Conservation (phyloP, 2,113 vertebrate genomes). For the Rhagologus leucostigma region DNA sequence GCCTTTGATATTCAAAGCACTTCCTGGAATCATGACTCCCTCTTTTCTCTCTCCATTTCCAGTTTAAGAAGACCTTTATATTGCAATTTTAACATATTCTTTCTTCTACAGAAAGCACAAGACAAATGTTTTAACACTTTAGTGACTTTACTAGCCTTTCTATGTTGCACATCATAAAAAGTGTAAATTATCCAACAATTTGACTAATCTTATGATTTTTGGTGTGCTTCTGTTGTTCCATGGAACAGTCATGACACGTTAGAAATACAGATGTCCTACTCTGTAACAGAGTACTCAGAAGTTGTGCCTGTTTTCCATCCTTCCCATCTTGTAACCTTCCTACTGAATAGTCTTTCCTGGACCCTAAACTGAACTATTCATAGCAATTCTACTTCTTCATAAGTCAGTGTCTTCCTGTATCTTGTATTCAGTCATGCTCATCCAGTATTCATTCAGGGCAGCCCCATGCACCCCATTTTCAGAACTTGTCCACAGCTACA, state of each 20-base stretch:
- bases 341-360: not conserved
- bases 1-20: slow-evolving; percentile 63
- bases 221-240: not conserved
- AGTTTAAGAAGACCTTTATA: slow-evolving; percentile 18
- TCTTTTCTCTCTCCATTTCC: slow-evolving; percentile 25
- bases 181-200: not conserved
- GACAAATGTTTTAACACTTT: slow-evolving; percentile 38
- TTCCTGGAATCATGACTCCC: slow-evolving; percentile 33
- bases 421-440: not conserved
- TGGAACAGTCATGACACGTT: not conserved
- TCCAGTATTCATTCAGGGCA: not conserved
- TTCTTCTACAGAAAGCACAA: not conserved
- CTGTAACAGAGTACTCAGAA: not conserved
- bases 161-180: not conserved
- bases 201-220: not conserved
- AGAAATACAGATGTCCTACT: not conserved
- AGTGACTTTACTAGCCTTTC: not conserved
- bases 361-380: not conserved
- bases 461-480: not conserved
- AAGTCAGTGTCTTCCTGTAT: not conserved
- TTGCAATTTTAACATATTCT: slow-evolving; percentile 34
- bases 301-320: not conserved
- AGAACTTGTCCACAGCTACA: not conserved
- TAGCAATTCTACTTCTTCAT: not conserved
- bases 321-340: not conserved